A percentile compares a stretch with the other conserved stretches of the same genome.
phyloP scores from a whole-genome alignment of 2,888 invertebrate species.

The Deilephila elpenor region DNA sequence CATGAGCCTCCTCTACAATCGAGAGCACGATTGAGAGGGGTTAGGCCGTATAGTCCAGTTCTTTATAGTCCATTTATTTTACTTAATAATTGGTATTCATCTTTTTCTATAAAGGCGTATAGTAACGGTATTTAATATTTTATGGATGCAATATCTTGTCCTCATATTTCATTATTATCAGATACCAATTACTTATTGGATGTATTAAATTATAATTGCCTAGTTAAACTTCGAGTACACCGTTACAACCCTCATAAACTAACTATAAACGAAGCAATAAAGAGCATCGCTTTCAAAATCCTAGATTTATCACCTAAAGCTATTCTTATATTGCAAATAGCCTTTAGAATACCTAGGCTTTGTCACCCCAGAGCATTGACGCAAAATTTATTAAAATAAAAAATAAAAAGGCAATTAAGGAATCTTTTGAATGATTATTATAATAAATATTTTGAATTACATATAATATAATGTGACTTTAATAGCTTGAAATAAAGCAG shows the following conservation, averaged over 20 bases:
- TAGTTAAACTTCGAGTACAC: neutral
- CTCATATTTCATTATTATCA: too few species aligned
- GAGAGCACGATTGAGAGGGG: too few species aligned
- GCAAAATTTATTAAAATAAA: neutral
- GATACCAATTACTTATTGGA: neutral
- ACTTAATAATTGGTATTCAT: too few species aligned
- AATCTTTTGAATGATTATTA: neutral
- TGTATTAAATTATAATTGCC: neutral
- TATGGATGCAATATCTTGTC: too few species aligned
- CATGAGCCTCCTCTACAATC: too few species aligned
- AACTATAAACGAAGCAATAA: conserved; percentile 10
- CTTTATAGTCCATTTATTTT: too few species aligned
- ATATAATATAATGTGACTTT: neutral
- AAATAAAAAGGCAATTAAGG: neutral
- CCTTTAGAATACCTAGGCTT: neutral
- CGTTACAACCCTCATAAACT: neutral
- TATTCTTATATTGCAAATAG: neutral
- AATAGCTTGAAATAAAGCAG: neutral
- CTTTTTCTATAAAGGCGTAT: too few species aligned
- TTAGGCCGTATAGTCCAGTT: too few species aligned
- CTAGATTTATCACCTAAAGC: conserved; percentile 7
- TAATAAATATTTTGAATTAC: neutral
- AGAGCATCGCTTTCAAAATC: neutral
- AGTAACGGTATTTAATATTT: too few species aligned
- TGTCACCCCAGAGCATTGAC: neutral